These are phyloP conservation scores for Okamejei kenojei DNA, from an alignment of 2,797 vertebrate genomes.

Conservation along the genomic window DNA sequence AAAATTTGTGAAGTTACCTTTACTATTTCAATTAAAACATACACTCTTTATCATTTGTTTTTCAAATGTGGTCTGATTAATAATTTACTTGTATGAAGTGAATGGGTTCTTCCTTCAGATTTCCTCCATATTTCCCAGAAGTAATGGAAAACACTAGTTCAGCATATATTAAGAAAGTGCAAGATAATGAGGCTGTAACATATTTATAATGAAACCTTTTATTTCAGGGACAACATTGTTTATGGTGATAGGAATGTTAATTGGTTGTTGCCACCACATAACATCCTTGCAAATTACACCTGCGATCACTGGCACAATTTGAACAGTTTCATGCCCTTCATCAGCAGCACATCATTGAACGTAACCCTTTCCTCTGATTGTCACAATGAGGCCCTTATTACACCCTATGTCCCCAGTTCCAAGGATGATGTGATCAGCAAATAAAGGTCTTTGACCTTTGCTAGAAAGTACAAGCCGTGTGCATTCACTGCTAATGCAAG, in stretches of 20 bases:
- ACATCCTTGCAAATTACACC: neutral
- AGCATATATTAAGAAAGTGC: neutral
- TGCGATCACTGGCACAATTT: neutral
- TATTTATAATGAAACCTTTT: neutral
- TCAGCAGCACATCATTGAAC: neutral
- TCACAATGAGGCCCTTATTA: neutral
- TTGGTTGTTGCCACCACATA: neutral
- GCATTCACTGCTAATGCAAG: too few species aligned
- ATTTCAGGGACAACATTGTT: neutral
- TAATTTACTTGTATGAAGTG: neutral
- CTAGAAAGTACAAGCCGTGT: too few species aligned
- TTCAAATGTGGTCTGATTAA: neutral
- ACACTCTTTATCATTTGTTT: neutral
- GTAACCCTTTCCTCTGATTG: neutral
- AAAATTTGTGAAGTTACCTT: neutral
- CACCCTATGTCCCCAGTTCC: neutral
- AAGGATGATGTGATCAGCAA: neutral
- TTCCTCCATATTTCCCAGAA: neutral
- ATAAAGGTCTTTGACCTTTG: neutral
- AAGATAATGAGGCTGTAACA: constrained; percentile 14
- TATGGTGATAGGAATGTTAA: constrained; percentile 12
- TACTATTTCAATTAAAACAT: neutral
- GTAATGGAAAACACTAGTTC: neutral
- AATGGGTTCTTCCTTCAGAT: neutral
- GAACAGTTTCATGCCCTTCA: neutral